These are phyloP conservation scores for Xyrauchen texanus DNA, from an alignment of 2,113 vertebrate species.

Conservation along the genomic window DNA sequence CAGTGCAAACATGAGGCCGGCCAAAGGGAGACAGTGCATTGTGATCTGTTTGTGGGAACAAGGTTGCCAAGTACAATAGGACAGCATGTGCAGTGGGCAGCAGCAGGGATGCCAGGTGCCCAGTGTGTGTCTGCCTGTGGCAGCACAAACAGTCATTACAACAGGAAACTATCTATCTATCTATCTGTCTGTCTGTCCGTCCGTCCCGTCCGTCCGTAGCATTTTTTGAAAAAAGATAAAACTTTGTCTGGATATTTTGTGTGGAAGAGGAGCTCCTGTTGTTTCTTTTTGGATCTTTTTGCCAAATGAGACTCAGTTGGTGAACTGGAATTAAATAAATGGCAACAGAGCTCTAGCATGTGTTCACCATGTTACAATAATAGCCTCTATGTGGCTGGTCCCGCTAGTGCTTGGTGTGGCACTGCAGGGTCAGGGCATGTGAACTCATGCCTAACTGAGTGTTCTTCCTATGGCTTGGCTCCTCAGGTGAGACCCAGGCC, in stretches of 20 bases:
- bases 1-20: conserved; percentile 50
- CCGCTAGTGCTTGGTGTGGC: conserved; percentile 64
- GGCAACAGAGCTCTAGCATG: conserved; percentile 74
- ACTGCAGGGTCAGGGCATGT: conserved; percentile 62
- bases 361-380: conserved; percentile 86
- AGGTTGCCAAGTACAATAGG: conserved; percentile 54
- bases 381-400: conserved; percentile 67
- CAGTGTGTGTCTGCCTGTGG: conserved; percentile 38
- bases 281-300: conserved; percentile 13
- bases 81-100: conserved; percentile 43
- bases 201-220: too few relatives aligned
- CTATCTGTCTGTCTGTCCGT: too few relatives aligned
- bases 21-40: conserved; percentile 48
- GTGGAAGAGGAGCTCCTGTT: neutral
- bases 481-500: conserved; percentile 61
- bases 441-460: conserved; percentile 56
- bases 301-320: conserved; percentile 56
- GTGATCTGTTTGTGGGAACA: conserved; percentile 52
- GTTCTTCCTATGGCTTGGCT: conserved; percentile 45
- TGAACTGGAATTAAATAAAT: conserved; percentile 77
- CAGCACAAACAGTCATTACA: conserved; percentile 44
- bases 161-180: conserved; percentile 5
- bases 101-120: conserved; percentile 32
- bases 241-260: conserved; percentile 15
- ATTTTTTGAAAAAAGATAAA: neutral